Evolutionary conservation across 2,113 vertebrate species (phyloP), one percentile per base, ranked within the genome.

Genomic region (Triplophysa dalaica): DNA sequence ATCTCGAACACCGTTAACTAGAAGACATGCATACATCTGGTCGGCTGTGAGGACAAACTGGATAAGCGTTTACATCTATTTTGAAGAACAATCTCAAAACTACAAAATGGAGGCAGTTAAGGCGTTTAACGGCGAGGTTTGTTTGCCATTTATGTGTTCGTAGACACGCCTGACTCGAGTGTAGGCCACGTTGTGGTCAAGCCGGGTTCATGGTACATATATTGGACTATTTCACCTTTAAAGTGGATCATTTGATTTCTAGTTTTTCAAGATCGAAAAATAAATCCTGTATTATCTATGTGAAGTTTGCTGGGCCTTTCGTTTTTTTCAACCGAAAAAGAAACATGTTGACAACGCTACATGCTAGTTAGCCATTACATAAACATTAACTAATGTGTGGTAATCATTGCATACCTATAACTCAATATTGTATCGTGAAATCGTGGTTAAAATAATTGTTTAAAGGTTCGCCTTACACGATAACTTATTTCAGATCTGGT

Each of bases 111-210:
- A 94, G 91, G 93, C 93, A 70, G 93, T 94, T 56, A 94, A 94
- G 91, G 85, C 92, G 62, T 94, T 94, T 86, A 94, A 94, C 88
- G 90, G 90, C 81, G 93, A 94, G 93, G 93, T 94, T 91, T 86
- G 93, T 94, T 48, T 77, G 2, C 81, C 82, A 80, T 67, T 38
- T 5, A 13, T 29, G 13, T 61, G n/a, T 56, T 16, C 29, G 45
- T 38, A 63, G 26, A 66, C 61, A 33, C 16, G 17, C 48, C 50
- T n/a, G 26, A 64, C 19, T 52, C 45, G 45, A 77, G 24, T 21
- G 62, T 77, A 77, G 75, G 75, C 75, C 75, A 7, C 62, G 74
- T 65, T 54, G 74, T 54, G 6, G 52, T 33, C 45, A 21, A 64
- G 26, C 61, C 62, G 61, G 61, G n/a, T 54, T 54, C 26, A 29